Evolutionary conservation across 2,113 vertebrate genomes (phyloP).

Genomic region (Nesoenas mayeri): DNA sequence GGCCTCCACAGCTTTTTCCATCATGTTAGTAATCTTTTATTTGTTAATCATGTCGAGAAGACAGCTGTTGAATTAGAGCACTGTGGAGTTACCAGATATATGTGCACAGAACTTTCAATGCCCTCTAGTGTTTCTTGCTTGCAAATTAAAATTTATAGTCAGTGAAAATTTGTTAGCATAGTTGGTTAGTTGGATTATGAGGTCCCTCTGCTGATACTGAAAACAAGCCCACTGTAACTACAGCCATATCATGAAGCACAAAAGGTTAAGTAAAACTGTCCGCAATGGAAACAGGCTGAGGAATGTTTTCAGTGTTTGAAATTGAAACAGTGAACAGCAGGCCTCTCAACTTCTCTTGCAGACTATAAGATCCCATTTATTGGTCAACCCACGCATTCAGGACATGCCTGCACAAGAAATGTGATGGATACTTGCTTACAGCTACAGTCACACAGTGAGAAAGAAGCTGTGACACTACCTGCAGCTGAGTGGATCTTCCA

Average conservation of each 20-base stretch:
- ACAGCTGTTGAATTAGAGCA: not conserved
- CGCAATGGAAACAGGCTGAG: not conserved
- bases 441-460: not conserved
- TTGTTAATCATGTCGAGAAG: not conserved
- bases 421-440: not conserved
- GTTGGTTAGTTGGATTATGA: not conserved
- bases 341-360: not conserved
- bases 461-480: not conserved
- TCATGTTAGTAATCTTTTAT: not conserved
- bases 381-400: not conserved
- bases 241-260: not conserved
- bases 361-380: not conserved
- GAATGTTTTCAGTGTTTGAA: not conserved
- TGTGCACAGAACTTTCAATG: constrained; percentile 66
- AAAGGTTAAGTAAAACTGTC: not conserved
- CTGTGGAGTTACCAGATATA: not conserved
- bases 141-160: constrained; percentile 35
- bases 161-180: not conserved
- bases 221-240: not conserved
- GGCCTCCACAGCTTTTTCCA: not conserved
- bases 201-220: not conserved
- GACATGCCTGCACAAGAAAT: not conserved
- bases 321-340: not conserved
- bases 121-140: constrained; percentile 73
- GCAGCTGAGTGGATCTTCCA: not conserved